Percentiles rank a stretch among this genome's conserved stretches.
Conservation (phyloP, 2,113 vertebrate genomes). For the Thalassarche chlororhynchos region DNA sequence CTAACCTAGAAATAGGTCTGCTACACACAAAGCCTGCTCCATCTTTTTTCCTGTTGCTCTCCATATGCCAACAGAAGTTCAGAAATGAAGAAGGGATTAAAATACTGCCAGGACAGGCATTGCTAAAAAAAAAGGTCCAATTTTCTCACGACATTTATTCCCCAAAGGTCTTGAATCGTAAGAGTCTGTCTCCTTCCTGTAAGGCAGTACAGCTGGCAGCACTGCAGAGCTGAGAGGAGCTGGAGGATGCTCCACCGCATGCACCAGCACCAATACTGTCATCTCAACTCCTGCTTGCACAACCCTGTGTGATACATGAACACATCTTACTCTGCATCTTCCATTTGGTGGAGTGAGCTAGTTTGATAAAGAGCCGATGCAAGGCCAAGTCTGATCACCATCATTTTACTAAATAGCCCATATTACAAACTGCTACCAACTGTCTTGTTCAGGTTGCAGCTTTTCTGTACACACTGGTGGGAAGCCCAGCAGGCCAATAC, state of each 20-base stretch:
- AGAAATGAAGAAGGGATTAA: neutral
- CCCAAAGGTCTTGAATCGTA: neutral
- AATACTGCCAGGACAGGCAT: neutral
- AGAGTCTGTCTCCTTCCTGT: neutral
- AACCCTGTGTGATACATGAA: rapidly evolving
- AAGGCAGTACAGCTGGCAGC: neutral
- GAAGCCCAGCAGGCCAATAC: neutral
- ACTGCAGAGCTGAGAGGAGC: neutral
- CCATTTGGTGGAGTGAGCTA: neutral
- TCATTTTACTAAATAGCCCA: neutral
- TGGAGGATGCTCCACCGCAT: rapidly evolving
- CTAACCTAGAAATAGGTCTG: neutral
- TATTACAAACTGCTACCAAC: neutral
- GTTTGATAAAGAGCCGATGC: neutral
- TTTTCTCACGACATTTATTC: neutral
- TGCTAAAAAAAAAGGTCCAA: rapidly evolving
- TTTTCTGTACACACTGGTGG: neutral
- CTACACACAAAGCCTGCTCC: neutral
- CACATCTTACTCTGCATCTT: neutral
- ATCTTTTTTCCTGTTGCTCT: neutral
- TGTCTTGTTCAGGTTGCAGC: neutral
- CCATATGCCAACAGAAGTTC: neutral
- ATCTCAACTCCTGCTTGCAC: neutral
- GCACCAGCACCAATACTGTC: rapidly evolving
- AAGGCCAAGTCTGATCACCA: neutral